Conservation (phyloP, 2,888 invertebrate genomes). For the Drosophila borborema region DNA sequence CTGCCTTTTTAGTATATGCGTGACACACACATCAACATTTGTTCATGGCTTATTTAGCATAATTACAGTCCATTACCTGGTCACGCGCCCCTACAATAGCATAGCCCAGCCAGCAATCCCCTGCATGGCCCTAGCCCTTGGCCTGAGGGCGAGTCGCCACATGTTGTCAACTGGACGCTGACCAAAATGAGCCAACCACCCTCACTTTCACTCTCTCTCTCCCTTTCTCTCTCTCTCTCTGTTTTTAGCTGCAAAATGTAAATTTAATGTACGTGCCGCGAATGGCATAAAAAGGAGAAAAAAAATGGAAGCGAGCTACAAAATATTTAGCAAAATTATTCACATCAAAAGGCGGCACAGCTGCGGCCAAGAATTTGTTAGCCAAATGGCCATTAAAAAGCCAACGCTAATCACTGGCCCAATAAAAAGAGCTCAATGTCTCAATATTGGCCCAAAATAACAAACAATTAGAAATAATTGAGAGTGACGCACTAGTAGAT, state of each 20-base stretch:
- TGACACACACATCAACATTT: conserved; percentile 57
- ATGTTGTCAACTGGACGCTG: conserved; percentile 70
- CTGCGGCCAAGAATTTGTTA: conserved; percentile 53
- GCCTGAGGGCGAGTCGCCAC: conserved; percentile 54
- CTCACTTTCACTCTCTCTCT: conserved; percentile 1
- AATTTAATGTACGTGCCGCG: conserved; percentile 66
- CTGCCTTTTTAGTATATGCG: conserved; percentile 19
- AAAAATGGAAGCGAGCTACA: conserved; percentile 17
- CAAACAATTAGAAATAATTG: not conserved
- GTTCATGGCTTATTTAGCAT: conserved; percentile 76
- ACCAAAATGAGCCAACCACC: conserved; percentile 11
- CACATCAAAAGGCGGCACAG: conserved; percentile 70
- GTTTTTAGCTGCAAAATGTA: conserved; percentile 60
- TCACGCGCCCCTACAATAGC: conserved; percentile 53
- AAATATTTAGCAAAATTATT: conserved; percentile 68
- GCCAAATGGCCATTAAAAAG: conserved; percentile 31
- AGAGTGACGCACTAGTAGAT: not conserved
- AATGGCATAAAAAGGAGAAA: conserved; percentile 26
- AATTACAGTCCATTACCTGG: conserved; percentile 77
- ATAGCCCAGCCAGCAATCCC: not conserved
- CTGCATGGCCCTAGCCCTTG: not conserved
- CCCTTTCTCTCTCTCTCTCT: not conserved
- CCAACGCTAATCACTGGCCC: conserved; percentile 54
- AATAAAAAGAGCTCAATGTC: conserved; percentile 47
- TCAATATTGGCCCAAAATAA: conserved; percentile 15